These are phyloP conservation scores for Meleagris gallopavo DNA, from an alignment of 2,113 vertebrate genomes.

Conservation along the genomic window DNA sequence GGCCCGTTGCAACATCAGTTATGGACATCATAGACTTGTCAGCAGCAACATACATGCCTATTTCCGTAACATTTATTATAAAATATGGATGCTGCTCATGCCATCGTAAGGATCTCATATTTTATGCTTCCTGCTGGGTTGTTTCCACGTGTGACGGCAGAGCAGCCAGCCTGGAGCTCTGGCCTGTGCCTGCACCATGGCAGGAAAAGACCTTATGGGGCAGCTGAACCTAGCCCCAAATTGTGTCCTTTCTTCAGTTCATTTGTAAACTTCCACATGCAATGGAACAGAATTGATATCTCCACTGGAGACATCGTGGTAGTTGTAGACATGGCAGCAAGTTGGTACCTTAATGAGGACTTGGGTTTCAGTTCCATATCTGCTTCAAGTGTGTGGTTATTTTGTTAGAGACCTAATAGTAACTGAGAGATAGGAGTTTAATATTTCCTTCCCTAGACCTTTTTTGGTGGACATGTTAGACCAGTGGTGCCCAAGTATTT, in stretches of 20 bases:
- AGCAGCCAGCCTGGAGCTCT: neutral
- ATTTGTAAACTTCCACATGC: neutral
- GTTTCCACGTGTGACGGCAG: neutral
- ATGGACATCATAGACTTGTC: neutral
- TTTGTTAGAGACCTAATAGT: neutral
- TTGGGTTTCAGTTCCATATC: accelerated
- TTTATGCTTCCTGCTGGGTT: neutral
- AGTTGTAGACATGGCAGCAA: neutral
- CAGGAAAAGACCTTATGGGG: accelerated
- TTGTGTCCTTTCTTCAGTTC: neutral
- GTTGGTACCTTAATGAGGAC: neutral
- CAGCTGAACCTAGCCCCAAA: neutral
- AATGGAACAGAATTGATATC: neutral
- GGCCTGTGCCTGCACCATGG: neutral
- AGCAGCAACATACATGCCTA: neutral
- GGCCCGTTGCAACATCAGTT: neutral
- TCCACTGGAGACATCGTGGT: neutral
- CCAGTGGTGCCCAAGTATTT: neutral
- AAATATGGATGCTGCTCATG: neutral
- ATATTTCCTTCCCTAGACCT: neutral
- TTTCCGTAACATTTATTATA: neutral
- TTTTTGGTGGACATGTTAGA: neutral
- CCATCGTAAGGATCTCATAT: neutral
- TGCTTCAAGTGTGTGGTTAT: neutral
- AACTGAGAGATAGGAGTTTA: neutral